phyloP scores from a whole-genome alignment of 1,140 invertebrate genomes.

The Triops longicaudatus region DNA sequence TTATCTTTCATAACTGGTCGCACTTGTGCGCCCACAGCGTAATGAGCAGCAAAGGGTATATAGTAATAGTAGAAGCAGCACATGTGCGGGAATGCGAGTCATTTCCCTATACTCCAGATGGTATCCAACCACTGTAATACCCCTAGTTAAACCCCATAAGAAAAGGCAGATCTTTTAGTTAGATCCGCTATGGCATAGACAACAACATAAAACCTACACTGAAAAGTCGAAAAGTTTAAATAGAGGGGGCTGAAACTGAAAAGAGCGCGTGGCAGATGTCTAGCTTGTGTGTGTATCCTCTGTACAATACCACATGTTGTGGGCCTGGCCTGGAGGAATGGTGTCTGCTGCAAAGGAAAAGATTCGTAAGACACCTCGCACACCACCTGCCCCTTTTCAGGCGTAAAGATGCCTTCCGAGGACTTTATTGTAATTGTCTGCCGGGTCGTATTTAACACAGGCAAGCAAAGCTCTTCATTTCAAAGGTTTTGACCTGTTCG shows the following conservation, averaged over 20 bases:
- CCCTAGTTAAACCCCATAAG: not conserved
- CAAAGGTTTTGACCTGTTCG: too few species aligned
- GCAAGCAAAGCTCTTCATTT: too few species aligned
- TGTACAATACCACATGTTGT: not conserved
- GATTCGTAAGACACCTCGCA: constrained; percentile 11
- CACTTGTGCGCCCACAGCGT: not conserved
- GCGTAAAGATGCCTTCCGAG: not conserved
- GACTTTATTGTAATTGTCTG: constrained; percentile 1
- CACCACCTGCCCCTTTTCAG: not conserved
- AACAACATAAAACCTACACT: not conserved
- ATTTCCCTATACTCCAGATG: not conserved
- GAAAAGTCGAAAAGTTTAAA: not conserved
- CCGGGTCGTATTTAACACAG: not conserved
- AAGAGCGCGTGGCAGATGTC: constrained; percentile 13
- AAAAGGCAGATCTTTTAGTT: too few species aligned
- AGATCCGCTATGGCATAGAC: too few species aligned
- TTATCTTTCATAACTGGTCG: not conserved
- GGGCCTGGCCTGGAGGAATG: not conserved
- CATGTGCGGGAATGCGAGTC: not conserved
- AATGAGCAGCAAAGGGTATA: not conserved
- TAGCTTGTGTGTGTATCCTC: not conserved
- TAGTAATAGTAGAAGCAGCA: not conserved
- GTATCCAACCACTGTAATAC: not conserved
- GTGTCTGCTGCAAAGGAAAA: not conserved
- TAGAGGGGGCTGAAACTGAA: not conserved